A percentile compares a stretch with the other conserved stretches of the same genome.
These are phyloP conservation scores for Ophraella communa DNA, from an alignment of 2,888 invertebrate genomes.

Conservation along the genomic window DNA sequence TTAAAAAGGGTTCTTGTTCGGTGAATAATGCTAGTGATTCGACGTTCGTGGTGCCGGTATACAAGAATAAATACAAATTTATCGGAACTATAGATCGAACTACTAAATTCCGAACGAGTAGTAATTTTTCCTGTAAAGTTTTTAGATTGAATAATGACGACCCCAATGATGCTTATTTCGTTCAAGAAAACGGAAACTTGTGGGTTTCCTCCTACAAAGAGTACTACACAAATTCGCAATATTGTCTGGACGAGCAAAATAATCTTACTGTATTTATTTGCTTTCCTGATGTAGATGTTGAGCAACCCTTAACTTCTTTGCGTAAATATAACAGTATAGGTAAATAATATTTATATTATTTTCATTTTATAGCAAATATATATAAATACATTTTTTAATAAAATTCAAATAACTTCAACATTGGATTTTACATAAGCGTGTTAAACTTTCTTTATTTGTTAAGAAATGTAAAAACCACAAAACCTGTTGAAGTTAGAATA, in stretches of 20 bases:
- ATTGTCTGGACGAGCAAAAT: constrained; percentile 40
- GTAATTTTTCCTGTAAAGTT: neutral
- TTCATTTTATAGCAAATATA: too few relatives aligned
- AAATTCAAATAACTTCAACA: too few relatives aligned
- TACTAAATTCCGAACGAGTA: neutral
- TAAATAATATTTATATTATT: too few relatives aligned
- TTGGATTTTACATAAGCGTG: too few relatives aligned
- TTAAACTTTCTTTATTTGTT: too few relatives aligned
- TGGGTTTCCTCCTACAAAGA: constrained; percentile 8
- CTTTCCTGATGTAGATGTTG: constrained; percentile 10
- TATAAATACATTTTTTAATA: too few relatives aligned
- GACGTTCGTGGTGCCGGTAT: neutral
- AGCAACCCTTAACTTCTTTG: neutral
- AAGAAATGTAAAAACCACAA: too few relatives aligned
- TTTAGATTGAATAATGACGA: neutral
- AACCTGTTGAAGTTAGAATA: too few relatives aligned
- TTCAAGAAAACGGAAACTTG: constrained; percentile 11
- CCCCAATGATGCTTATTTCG: neutral
- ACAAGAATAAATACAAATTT: neutral
- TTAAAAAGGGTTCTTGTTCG: neutral
- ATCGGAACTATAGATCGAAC: neutral
- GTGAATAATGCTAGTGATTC: constrained; percentile 3
- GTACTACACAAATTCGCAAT: constrained; percentile 30
- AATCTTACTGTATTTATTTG: constrained; percentile 28
- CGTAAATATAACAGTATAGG: constrained; percentile 20